Percentiles rank a stretch among this genome's conserved stretches.
Evolutionary conservation across 2,888 invertebrate species (phyloP).

Genomic region (Aphelenchoides bicaudatus): DNA sequence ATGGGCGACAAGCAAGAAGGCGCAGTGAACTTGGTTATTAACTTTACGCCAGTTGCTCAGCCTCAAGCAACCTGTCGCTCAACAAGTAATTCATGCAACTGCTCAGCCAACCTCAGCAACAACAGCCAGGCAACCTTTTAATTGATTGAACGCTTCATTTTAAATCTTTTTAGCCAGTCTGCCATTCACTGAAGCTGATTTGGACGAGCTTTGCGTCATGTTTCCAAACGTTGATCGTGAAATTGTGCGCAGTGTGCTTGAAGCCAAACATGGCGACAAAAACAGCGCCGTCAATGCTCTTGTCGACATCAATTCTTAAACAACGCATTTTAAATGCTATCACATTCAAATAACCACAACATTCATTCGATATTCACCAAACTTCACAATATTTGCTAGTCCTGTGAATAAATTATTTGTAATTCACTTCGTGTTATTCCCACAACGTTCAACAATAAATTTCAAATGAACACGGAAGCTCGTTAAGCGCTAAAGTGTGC

Average conservation of each 20-base stretch:
- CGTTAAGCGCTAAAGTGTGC: too few species aligned
- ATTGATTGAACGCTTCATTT: not conserved
- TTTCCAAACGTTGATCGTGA: slow-evolving; percentile 90
- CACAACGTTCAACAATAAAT: too few species aligned
- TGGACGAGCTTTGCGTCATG: slow-evolving; percentile 76
- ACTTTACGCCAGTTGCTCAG: slow-evolving; percentile 11
- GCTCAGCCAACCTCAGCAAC: not conserved
- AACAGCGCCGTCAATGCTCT: slow-evolving; percentile 26
- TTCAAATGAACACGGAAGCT: too few species aligned
- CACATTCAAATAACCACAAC: too few species aligned
- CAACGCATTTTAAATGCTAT: too few species aligned
- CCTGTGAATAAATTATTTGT: too few species aligned
- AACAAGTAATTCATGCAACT: not conserved
- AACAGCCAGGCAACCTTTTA: not conserved
- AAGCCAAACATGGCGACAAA: slow-evolving; percentile 27
- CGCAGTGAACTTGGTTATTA: slow-evolving; percentile 11
- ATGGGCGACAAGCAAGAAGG: slow-evolving; percentile 64
- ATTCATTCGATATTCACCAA: too few species aligned
- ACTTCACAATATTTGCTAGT: too few species aligned
- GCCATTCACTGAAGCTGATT: slow-evolving; percentile 61
- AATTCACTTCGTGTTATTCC: too few species aligned
- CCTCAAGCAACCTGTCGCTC: slow-evolving; percentile 1
- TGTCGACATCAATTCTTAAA: too few species aligned
- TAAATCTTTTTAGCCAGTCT: not conserved
- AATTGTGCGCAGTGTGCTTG: slow-evolving; percentile 64